These are phyloP conservation scores for Philereme transversata DNA, from an alignment of 2,888 invertebrate genomes.

Conservation along the genomic window DNA sequence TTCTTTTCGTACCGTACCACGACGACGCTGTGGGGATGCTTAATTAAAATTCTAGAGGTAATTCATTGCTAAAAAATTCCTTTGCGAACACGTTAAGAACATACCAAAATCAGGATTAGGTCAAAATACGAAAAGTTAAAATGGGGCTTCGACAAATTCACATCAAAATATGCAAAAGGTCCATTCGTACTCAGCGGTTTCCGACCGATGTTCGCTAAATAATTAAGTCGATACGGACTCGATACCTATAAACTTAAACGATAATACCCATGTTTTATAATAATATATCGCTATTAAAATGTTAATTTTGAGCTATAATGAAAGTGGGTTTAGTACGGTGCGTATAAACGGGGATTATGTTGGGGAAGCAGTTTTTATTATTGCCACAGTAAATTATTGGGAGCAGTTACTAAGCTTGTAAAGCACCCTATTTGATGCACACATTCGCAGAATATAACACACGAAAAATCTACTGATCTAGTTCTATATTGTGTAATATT, in stretches of 20 bases:
- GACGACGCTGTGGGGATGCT: no score
- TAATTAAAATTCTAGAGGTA: no score
- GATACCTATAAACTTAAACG: conserved; percentile 63
- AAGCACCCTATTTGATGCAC: conserved; percentile 38
- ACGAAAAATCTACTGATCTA: no score
- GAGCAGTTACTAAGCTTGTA: conserved; percentile 23
- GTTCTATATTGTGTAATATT: no score
- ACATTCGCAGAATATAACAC: conserved; percentile 15
- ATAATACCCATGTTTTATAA: conserved; percentile 66
- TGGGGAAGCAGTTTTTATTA: conserved; percentile 74
- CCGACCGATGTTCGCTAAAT: conserved; percentile 45
- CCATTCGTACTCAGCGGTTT: conserved; percentile 38
- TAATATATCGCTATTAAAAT: conserved; percentile 80
- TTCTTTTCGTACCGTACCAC: no score
- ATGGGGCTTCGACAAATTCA: neutral
- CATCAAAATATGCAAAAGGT: conserved; percentile 14
- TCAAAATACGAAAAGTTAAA: neutral
- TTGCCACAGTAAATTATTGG: conserved; percentile 37
- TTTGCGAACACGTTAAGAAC: no score
- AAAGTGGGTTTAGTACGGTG: conserved; percentile 75
- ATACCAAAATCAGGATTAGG: neutral
- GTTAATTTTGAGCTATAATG: conserved; percentile 80
- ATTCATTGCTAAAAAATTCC: no score
- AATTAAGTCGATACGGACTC: conserved; percentile 52
- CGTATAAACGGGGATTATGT: conserved; percentile 74